Evolutionary conservation across 2,797 vertebrate species (phyloP).

Genomic region (Semotilus atromaculatus): DNA sequence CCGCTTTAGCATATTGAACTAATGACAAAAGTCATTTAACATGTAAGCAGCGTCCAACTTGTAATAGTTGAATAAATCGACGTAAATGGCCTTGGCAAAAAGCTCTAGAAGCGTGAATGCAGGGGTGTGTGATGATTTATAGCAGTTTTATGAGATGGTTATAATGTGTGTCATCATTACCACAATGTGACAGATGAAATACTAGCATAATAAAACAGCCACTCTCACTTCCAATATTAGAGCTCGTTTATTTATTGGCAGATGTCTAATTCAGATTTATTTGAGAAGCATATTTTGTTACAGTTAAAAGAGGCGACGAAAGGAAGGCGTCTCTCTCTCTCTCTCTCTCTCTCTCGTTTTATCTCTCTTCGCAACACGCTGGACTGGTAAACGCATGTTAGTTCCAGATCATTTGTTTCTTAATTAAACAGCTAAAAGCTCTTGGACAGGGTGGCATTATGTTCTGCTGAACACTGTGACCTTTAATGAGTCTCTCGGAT

Average conservation of each 20-base stretch:
- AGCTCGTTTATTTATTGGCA: slow-evolving; percentile 77
- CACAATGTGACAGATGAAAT: slow-evolving; percentile 78
- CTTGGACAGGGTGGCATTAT: slow-evolving; percentile 58
- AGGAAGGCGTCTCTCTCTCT: neutral
- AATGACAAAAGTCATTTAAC: neutral
- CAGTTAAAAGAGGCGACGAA: slow-evolving; percentile 7
- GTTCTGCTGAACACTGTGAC: slow-evolving; percentile 52
- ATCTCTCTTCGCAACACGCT: slow-evolving; percentile 11
- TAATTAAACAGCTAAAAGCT: slow-evolving; percentile 61
- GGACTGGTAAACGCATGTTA: slow-evolving; percentile 23
- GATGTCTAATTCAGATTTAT: slow-evolving; percentile 25
- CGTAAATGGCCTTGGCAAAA: neutral
- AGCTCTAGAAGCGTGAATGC: slow-evolving; percentile 65
- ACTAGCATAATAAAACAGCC: slow-evolving; percentile 79
- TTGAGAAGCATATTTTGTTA: slow-evolving; percentile 4
- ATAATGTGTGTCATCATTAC: slow-evolving; percentile 80
- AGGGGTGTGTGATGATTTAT: slow-evolving; percentile 75
- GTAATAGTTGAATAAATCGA: slow-evolving; percentile 4
- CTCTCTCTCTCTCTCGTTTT: neutral
- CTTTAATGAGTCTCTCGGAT: slow-evolving; percentile 52
- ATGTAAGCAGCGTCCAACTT: neutral
- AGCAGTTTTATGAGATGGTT: slow-evolving; percentile 76
- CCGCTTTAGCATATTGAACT: neutral
- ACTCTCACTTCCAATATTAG: slow-evolving; percentile 79
- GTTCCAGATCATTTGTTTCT: slow-evolving; percentile 66